Evolutionary conservation across 1,140 invertebrate species (phyloP).

Genomic region (Polyergus mexicanus): DNA sequence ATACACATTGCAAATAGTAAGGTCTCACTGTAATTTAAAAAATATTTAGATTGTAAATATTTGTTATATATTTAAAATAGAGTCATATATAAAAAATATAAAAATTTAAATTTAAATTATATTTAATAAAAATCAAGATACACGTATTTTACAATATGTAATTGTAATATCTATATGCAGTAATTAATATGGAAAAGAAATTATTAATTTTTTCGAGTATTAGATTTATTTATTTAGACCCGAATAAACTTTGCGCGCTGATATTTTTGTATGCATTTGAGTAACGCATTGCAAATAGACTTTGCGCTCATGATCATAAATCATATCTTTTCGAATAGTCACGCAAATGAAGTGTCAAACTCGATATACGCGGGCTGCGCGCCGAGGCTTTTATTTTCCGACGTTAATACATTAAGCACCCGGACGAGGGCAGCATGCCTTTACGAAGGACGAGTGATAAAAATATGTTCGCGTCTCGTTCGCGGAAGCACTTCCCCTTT

Average conservation of each 20-base stretch:
- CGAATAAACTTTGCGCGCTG: neutral
- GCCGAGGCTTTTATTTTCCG: slow-evolving; percentile 12
- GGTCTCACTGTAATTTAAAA: neutral
- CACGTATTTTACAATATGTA: neutral
- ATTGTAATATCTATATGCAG: no score
- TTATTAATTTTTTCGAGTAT: neutral
- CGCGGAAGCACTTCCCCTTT: slow-evolving; percentile 60
- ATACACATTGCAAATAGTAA: neutral
- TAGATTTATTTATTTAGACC: no score
- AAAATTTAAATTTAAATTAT: slow-evolving; percentile 1
- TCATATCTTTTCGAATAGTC: slow-evolving; percentile 44
- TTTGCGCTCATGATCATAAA: slow-evolving; percentile 12
- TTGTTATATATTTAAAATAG: no score
- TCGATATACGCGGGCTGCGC: neutral
- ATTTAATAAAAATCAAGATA: neutral
- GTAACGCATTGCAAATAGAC: slow-evolving; percentile 26
- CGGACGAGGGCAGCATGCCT: slow-evolving; percentile 17
- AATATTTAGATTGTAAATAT: no score
- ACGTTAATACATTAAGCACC: slow-evolving; percentile 47
- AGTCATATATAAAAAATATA: neutral
- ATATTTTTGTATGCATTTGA: neutral
- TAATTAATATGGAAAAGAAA: neutral
- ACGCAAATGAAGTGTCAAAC: slow-evolving; percentile 55
- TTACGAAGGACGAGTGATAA: slow-evolving; percentile 49
- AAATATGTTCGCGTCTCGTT: slow-evolving; percentile 40